Evolutionary conservation across 2,113 vertebrate species (phyloP).

Genomic region (Noturus placidus): DNA sequence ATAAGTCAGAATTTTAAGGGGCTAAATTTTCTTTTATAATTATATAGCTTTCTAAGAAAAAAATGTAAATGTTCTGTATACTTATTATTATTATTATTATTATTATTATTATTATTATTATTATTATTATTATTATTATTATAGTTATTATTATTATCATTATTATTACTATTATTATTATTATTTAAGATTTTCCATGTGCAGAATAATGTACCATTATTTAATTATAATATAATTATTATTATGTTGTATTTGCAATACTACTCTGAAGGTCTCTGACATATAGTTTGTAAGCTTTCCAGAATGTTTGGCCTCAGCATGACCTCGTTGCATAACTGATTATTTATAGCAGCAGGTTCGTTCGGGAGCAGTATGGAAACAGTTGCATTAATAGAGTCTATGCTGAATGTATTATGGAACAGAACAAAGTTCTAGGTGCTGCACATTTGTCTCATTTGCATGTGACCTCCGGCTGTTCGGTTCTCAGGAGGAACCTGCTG

Average conservation of each 20-base stretch:
- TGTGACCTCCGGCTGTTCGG: background rate
- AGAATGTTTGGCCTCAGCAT: background rate
- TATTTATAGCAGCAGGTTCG: constrained; percentile 13
- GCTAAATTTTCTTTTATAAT: no score
- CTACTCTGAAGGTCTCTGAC: no score
- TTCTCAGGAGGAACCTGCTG: background rate
- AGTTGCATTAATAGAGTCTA: background rate
- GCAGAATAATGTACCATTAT: background rate
- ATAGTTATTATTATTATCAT: no score
- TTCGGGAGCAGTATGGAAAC: background rate
- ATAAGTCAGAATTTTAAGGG: background rate
- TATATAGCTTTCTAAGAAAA: no score
- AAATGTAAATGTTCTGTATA: background rate
- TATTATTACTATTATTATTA: no score
- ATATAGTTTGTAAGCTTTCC: background rate
- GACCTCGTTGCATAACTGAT: background rate
- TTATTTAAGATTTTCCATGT: background rate
- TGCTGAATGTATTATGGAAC: background rate
- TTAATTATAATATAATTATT: background rate
- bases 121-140: no score
- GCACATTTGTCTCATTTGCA: constrained; percentile 18
- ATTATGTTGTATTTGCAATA: background rate
- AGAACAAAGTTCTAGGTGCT: background rate
- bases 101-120: background rate
- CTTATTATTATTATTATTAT: background rate